Evolutionary conservation across 1,140 invertebrate genomes (phyloP).

Genomic region (Nasonia giraulti): DNA sequence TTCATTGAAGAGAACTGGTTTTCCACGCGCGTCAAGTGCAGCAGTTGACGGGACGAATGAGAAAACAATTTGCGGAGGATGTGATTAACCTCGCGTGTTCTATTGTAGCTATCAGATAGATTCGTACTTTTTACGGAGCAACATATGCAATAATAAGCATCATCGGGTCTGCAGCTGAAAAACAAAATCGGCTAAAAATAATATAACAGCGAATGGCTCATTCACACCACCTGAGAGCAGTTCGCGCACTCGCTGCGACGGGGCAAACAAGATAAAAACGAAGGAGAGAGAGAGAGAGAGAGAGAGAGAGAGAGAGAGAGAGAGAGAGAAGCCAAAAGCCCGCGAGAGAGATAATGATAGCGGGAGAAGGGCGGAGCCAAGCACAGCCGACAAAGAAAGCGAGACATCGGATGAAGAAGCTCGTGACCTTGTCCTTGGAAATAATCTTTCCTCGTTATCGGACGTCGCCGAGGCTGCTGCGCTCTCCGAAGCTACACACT

Average conservation of each 20-base stretch:
- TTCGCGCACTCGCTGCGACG: neutral
- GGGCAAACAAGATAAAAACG: constrained; percentile 23
- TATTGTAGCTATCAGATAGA: too few species aligned
- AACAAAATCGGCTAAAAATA: too few species aligned
- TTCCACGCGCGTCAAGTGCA: neutral
- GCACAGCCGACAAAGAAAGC: constrained; percentile 10
- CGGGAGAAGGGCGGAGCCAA: constrained; percentile 35
- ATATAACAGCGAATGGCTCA: neutral
- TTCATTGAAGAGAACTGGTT: neutral
- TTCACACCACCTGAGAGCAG: neutral
- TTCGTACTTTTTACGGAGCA: too few species aligned
- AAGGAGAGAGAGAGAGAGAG: neutral
- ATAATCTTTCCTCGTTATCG: constrained; percentile 72
- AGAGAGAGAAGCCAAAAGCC: neutral
- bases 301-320: too few species aligned
- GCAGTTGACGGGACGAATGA: neutral
- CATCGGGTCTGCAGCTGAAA: too few species aligned
- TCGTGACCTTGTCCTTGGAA: constrained; percentile 69
- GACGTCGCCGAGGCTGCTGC: constrained; percentile 62
- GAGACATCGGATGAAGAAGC: constrained; percentile 13
- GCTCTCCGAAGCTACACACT: neutral
- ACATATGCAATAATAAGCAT: too few species aligned
- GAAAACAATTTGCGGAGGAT: neutral
- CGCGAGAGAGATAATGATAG: constrained; percentile 41
- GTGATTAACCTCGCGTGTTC: neutral